Base-by-base conservation (phyloP, 2,113 vertebrate genomes). In the Lamprotornis superbus region DNA sequence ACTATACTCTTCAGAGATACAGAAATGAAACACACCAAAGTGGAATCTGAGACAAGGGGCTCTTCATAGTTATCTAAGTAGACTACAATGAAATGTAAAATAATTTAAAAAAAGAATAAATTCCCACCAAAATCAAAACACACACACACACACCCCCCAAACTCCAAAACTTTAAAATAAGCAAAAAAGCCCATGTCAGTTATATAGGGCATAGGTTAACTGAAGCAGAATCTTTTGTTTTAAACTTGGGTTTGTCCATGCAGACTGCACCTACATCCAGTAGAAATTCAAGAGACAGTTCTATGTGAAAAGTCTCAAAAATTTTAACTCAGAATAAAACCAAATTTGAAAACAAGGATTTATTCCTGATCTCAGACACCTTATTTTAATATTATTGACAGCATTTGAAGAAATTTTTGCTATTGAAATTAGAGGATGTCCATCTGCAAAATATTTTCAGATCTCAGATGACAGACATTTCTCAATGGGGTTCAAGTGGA, bases 141-240 rank as follows among this genome's bases (percentile, higher is more conserved):
- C 24, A 22, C 25, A 20, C 8, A 17, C 5, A 40, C 5, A 47
- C 14, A 39, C 39, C 9, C 39, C 9, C 40, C 40, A 42, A 65
- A 31, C 11, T 15, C 9, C 9, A 42, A 64, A 64, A 50, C 5
- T 50, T 73, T 49, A 49, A 49, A 64, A 64, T 16, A 71, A 56
- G 9, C 1, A 60, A 52, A 71, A 60, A 37, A 27, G 0, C 0
- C 12, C 0, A 1, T 56, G 6, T 4, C 13, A 47, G 12, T 60
- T 78, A 17, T 56, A 20, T 15, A 11, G 3, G 21, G 8, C 9
- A 78, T 20, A 57, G 9, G 3, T 61, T 70, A 46, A 52, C 13
- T 70, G 33, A 85, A 78, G 15, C 3, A 77, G 33, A 81, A 65
- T 55, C 23, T 79, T 9, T 61, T 57, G 13, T 53, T 31, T 23